Conservation (phyloP, 2,113 vertebrate genomes). For the Zapornia atra region DNA sequence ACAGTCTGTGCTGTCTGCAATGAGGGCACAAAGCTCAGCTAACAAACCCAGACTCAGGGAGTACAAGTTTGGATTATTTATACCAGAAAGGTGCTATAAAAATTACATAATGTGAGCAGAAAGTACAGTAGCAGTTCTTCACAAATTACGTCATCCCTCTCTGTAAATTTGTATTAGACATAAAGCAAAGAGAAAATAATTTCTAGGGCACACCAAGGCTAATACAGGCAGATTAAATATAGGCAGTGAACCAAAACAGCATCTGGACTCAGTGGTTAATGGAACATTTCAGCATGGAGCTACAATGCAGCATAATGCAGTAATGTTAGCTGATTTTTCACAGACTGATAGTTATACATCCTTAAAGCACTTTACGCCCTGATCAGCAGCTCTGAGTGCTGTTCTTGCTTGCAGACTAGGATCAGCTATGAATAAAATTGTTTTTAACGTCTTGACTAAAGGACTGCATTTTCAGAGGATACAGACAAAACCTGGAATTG, state of each 20-base stretch:
- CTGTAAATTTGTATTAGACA: background rate
- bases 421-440: background rate
- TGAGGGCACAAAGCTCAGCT: background rate
- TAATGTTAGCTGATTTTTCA: slow-evolving; percentile 23
- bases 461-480: background rate
- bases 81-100: background rate
- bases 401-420: background rate
- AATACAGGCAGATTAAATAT: background rate
- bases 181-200: slow-evolving; percentile 24
- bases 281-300: background rate
- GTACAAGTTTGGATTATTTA: background rate
- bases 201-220: background rate
- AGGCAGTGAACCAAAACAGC: background rate
- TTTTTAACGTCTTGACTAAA: background rate
- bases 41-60: background rate
- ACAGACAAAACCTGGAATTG: background rate
- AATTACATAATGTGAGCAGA: background rate
- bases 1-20: background rate
- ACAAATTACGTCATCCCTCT: background rate
- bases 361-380: slow-evolving; percentile 1
- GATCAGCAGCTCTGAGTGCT: background rate
- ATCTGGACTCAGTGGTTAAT: slow-evolving; percentile 19
- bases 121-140: background rate
- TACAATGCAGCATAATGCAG: background rate
- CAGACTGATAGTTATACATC: background rate